phyloP scores from a whole-genome alignment of 2,888 invertebrate genomes.

The Plutella xylostella region DNA sequence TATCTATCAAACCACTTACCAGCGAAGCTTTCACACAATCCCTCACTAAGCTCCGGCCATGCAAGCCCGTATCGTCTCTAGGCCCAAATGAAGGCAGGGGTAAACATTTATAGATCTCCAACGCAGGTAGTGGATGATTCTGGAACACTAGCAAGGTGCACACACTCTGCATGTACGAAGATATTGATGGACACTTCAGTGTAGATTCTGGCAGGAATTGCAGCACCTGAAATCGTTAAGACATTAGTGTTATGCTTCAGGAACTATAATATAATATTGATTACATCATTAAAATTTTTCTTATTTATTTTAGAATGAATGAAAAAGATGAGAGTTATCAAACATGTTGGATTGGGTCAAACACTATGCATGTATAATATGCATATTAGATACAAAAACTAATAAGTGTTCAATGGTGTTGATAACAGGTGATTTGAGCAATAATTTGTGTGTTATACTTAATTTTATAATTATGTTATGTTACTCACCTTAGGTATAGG shows the following conservation, averaged over 20 bases:
- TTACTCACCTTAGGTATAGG: conserved; percentile 35
- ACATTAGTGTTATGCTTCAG: too few relatives aligned
- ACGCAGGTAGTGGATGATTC: conserved; percentile 54
- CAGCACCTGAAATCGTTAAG: conserved; percentile 43
- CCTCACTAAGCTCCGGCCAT: conserved; percentile 65
- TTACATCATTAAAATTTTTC: too few relatives aligned
- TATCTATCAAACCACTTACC: conserved; percentile 31
- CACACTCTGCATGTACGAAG: conserved; percentile 56
- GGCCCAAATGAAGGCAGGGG: conserved; percentile 55
- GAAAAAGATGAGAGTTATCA: too few relatives aligned
- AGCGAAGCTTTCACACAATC: conserved; percentile 68
- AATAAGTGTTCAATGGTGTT: too few relatives aligned
- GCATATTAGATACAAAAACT: too few relatives aligned
- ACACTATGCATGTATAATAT: too few relatives aligned
- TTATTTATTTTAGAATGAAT: too few relatives aligned
- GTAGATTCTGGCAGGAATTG: conserved; percentile 36
- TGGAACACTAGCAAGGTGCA: conserved; percentile 64
- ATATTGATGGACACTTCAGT: conserved; percentile 45
- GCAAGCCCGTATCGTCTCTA: conserved; percentile 63
- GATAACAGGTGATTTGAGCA: too few relatives aligned
- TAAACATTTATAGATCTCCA: conserved; percentile 60
- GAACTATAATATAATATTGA: too few relatives aligned
- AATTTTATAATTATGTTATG: background rate
- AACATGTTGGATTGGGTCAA: too few relatives aligned
- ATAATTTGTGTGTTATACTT: too few relatives aligned